phyloP scores from a whole-genome alignment of 2,888 invertebrate genomes.

The Actias luna region DNA sequence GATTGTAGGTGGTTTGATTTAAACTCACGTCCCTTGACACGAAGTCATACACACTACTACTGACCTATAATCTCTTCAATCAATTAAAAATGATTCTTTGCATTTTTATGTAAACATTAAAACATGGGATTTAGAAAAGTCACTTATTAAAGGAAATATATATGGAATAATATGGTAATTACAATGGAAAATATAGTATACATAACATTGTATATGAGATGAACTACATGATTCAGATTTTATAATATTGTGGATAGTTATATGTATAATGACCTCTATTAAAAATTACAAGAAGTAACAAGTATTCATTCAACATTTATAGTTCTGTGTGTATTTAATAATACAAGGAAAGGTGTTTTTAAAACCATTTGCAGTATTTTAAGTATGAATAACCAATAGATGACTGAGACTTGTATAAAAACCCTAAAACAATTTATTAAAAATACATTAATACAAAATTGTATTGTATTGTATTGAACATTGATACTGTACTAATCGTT shows the following conservation, averaged over 20 bases:
- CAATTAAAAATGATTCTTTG: no score
- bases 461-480: background rate
- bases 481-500: no score
- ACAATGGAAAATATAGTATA: no score
- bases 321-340: background rate
- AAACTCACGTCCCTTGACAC: no score
- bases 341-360: background rate
- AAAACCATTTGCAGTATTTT: background rate
- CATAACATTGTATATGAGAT: background rate
- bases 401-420: background rate
- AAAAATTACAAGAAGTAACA: no score
- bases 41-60: no score
- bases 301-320: background rate
- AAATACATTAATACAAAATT: background rate
- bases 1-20: no score
- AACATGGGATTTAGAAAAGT: no score
- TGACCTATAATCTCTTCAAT: no score
- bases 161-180: no score
- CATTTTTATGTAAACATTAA: no score
- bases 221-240: background rate
- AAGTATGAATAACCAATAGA: background rate
- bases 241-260: background rate
- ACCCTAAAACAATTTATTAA: background rate
- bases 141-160: no score
- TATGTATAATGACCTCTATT: background rate